phyloP scores from a whole-genome alignment of 2,113 vertebrate species.

The Arizona elegans region DNA sequence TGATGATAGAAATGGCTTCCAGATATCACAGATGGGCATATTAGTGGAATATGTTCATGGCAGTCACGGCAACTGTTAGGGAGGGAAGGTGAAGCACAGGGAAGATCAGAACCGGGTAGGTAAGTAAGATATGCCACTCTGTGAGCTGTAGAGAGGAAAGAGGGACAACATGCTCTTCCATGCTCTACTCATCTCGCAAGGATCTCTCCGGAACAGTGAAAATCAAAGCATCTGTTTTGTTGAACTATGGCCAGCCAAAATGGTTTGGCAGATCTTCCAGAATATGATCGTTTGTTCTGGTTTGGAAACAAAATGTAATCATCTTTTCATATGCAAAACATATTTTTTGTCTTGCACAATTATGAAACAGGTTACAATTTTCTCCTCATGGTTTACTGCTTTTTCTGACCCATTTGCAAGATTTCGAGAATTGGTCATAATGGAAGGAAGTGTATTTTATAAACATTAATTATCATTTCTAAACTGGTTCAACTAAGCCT shows the following conservation, averaged over 20 bases:
- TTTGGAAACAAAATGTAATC: neutral
- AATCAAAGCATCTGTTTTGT: neutral
- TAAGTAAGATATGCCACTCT: neutral
- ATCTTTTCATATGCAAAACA: neutral
- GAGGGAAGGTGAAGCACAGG: neutral
- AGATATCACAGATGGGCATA: neutral
- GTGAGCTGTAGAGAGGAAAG: neutral
- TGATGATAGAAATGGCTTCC: neutral
- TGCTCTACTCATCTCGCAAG: neutral
- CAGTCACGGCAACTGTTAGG: neutral
- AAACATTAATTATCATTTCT: neutral
- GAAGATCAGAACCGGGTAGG: neutral
- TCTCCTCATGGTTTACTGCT: neutral
- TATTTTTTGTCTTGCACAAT: neutral
- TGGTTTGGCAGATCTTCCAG: neutral
- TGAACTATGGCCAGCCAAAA: neutral
- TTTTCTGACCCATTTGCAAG: neutral
- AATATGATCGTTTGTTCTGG: neutral
- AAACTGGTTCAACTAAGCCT: neutral
- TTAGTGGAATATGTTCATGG: neutral
- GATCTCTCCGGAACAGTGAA: neutral
- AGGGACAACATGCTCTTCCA: neutral
- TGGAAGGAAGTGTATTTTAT: neutral
- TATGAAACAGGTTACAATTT: neutral
- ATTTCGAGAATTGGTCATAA: neutral